These are phyloP conservation scores for Indri indri DNA, from an alignment of 2,113 vertebrate species.

Conservation along the genomic window DNA sequence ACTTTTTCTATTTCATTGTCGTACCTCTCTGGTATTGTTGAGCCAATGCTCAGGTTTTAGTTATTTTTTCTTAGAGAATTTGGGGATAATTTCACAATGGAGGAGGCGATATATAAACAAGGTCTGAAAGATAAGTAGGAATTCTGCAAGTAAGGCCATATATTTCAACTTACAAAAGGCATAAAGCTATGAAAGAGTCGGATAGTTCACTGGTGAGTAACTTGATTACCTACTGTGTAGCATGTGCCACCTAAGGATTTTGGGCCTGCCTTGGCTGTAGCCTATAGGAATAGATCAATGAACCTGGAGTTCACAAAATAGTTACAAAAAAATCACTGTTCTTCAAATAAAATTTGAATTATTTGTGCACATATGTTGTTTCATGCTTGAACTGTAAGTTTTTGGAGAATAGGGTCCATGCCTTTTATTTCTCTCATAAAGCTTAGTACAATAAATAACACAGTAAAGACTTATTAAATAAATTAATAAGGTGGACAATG, in stretches of 20 bases:
- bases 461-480: background rate
- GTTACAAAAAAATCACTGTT: background rate
- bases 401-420: background rate
- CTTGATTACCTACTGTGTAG: background rate
- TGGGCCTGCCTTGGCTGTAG: background rate
- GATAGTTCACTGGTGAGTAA: background rate
- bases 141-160: background rate
- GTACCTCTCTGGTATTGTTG: background rate
- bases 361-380: background rate
- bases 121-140: background rate
- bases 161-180: background rate
- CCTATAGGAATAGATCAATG: background rate
- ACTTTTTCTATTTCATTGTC: background rate
- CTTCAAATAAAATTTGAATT: conserved; percentile 3
- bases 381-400: background rate
- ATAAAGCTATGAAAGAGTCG: background rate
- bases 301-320: background rate
- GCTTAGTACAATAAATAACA: background rate
- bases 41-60: background rate
- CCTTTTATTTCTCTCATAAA: background rate
- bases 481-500: background rate
- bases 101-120: background rate
- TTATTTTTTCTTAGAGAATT: background rate
- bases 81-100: background rate
- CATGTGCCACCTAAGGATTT: background rate